Base-by-base conservation (phyloP, 2,888 invertebrate genomes). In the Bimastos eiseni region DNA sequence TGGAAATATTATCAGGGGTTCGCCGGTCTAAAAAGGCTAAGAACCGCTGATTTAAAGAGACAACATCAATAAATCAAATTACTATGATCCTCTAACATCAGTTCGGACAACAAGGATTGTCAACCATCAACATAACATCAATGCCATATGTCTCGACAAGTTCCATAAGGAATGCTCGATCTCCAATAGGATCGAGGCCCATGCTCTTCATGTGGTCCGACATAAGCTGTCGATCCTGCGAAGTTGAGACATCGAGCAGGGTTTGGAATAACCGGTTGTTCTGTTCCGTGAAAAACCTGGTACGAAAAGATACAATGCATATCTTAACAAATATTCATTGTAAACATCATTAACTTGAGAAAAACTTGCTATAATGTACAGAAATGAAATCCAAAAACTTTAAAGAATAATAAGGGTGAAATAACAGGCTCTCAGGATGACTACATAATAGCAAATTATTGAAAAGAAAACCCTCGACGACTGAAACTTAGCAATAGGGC, bases 101-200 rank as follows among this genome's bases (percentile, higher is more conserved):
- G 91, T 94, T 94, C 11, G 95, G 95, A 92, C 95, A 95, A 92
- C 95, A 95, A 15, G 95, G 94, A 92, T 95, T 95, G 92, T 95
- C 95, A 24, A 94, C 94, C 93, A 94, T 94, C 30, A 95, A 93
- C 36, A 95, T 94, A 41, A 95, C 95, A 93, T 95, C 95, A 89
- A 95, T 95, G 91, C 95, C 95, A 93, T 95, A 95, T 91, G 94
- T 94, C 93, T 95, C 95, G 37, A 95, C 94, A 70, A 95, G 93
- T 91, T 95, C 94, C 94, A 95, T 94, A 24, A 95, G 93, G 92
- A 95, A 95, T 33, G 94, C 93, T 70, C 95, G 93, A 92, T 95
- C 95, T 38, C 94, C 94, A 30, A 93, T 92, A 2, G 95, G 95
- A 92, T 95, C 95, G 38, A 95, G 93, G 15, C 95, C 95, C 93